Evolutionary conservation across 2,113 vertebrate species (phyloP).

Genomic region (Alligator sinensis): DNA sequence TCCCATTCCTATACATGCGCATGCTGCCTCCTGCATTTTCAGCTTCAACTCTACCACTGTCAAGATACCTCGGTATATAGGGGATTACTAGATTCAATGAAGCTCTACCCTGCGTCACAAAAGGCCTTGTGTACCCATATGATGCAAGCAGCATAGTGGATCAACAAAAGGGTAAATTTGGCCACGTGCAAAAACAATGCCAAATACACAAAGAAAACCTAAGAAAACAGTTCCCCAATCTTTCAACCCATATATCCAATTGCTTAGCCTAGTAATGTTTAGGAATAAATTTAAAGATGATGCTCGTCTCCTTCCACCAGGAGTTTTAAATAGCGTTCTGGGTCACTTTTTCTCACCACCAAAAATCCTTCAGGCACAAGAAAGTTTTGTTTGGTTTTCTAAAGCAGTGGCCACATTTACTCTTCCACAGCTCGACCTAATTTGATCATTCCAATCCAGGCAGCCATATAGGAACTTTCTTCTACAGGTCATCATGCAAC

Average conservation of each 20-base stretch:
- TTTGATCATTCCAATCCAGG: neutral
- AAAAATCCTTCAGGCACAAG: neutral
- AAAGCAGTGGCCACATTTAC: accelerated
- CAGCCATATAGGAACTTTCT: neutral
- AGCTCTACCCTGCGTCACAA: neutral
- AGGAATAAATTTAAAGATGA: neutral
- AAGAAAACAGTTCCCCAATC: neutral
- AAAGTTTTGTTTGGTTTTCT: neutral
- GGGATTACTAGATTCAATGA: neutral
- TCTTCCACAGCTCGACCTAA: accelerated
- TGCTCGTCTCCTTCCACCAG: neutral
- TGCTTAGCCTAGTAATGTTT: neutral
- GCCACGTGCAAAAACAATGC: neutral
- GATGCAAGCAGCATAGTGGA: neutral
- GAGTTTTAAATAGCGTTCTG: neutral
- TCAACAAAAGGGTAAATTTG: neutral
- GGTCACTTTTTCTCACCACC: neutral
- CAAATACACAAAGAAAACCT: neutral
- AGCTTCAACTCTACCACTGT: neutral
- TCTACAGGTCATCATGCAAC: neutral
- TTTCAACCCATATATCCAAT: neutral
- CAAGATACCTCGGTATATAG: accelerated
- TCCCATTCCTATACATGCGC: neutral
- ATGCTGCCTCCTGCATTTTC: accelerated
- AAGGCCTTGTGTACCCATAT: neutral